phyloP scores from a whole-genome alignment of 2,888 invertebrate species.

The Opisthograptis luteolata region DNA sequence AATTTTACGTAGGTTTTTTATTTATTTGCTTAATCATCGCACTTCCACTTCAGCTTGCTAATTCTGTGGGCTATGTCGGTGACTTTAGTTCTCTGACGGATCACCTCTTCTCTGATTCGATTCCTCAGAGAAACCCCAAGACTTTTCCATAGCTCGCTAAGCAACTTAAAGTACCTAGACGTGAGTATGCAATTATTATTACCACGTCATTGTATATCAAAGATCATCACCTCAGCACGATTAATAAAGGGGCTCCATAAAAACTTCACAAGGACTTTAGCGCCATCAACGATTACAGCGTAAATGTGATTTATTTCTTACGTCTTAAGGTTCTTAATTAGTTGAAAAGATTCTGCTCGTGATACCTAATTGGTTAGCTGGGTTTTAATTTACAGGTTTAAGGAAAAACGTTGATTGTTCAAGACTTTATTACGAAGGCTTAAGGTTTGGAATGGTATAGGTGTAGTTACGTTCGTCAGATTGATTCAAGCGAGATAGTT shows the following conservation, averaged over 20 bases:
- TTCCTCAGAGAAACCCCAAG: no score
- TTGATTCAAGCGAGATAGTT: no score
- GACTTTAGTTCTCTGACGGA: no score
- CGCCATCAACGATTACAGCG: neutral
- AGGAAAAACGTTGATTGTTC: neutral
- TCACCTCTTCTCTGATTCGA: no score
- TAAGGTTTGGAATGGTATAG: neutral
- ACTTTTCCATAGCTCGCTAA: no score
- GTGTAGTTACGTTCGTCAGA: neutral
- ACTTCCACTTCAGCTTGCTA: no score
- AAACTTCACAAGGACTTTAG: constrained; percentile 1
- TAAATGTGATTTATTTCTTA: constrained; percentile 10
- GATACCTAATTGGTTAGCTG: constrained; percentile 8
- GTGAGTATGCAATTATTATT: no score
- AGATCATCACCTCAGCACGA: neutral
- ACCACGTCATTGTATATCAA: neutral
- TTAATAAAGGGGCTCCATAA: constrained; percentile 3
- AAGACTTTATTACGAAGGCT: neutral
- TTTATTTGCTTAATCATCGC: no score
- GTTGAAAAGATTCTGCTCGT: constrained; percentile 5
- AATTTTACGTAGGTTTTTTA: no score
- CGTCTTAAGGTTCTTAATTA: constrained; percentile 7
- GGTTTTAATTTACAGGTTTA: neutral
- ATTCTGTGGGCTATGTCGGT: no score
- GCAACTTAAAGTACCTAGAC: no score